These are phyloP conservation scores for Sminthurinus signatus DNA, from an alignment of 1,140 invertebrate genomes.

Conservation along the genomic window DNA sequence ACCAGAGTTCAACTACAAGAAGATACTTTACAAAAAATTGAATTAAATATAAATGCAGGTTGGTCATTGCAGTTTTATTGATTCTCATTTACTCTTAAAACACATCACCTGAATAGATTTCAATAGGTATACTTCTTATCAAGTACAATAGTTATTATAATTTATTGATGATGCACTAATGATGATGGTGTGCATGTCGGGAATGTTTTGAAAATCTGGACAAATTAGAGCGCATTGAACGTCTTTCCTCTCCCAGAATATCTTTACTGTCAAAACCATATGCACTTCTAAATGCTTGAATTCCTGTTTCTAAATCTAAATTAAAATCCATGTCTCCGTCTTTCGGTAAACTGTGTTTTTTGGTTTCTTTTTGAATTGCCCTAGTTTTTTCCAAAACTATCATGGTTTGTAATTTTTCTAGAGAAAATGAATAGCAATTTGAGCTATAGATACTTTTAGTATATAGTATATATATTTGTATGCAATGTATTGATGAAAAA, in stretches of 20 bases:
- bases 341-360: not conserved
- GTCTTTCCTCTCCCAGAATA: not conserved
- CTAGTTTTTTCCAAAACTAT: not conserved
- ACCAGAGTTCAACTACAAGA: constrained; percentile 37
- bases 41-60: constrained; percentile 5
- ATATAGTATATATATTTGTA: too few relatives aligned
- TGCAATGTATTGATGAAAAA: too few relatives aligned
- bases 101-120: too few relatives aligned
- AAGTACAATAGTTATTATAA: too few relatives aligned
- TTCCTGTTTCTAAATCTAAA: not conserved
- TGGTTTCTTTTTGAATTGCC: not conserved
- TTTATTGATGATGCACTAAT: too few relatives aligned
- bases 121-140: too few relatives aligned
- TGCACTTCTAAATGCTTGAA: not conserved
- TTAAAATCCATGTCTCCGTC: not conserved
- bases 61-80: too few relatives aligned
- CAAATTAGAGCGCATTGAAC: not conserved
- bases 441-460: not conserved
- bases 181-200: not conserved
- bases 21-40: constrained; percentile 30
- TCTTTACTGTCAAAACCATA: not conserved
- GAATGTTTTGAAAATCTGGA: too few relatives aligned
- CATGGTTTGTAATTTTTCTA: not conserved
- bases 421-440: not conserved
- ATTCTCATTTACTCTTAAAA: too few relatives aligned